A percentile compares a stretch with the other conserved stretches of the same genome.
phyloP scores from a whole-genome alignment of 2,888 invertebrate genomes.

The Melanostoma mellinum region DNA sequence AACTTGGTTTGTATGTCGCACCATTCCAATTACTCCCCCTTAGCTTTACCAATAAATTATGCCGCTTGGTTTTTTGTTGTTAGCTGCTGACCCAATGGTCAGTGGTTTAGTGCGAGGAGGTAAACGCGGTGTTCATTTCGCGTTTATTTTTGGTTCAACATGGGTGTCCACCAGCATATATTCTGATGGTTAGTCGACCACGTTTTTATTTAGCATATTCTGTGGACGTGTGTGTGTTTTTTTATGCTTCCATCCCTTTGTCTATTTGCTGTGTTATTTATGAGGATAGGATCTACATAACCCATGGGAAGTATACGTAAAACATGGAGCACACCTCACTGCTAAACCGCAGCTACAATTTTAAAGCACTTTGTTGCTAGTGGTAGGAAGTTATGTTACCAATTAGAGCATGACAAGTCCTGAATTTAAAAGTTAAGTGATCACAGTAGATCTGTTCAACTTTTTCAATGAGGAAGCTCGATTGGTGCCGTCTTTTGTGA shows the following conservation, averaged over 20 bases:
- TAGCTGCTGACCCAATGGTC: conserved; percentile 11
- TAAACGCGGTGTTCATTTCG: conserved; percentile 52
- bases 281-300: neutral
- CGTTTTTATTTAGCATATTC: conserved; percentile 38
- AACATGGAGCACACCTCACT: neutral
- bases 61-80: conserved; percentile 36
- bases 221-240: conserved; percentile 21
- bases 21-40: conserved; percentile 1
- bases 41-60: conserved; percentile 45
- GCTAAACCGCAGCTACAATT: conserved; percentile 34
- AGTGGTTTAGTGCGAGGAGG: conserved; percentile 34
- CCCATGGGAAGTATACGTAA: neutral
- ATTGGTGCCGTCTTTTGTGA: no score
- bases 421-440: no score
- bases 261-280: conserved; percentile 53
- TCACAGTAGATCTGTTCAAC: no score
- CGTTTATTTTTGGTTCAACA: conserved; percentile 53
- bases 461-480: no score
- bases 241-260: conserved; percentile 38
- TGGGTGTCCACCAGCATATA: conserved; percentile 25
- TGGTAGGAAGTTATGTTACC: neutral
- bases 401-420: neutral
- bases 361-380: neutral
- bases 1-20: conserved; percentile 14
- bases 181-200: conserved; percentile 57